Percentiles rank a stretch among this genome's conserved stretches.
phyloP scores from a whole-genome alignment of 2,113 vertebrate species.

The Pardalotus punctatus region DNA sequence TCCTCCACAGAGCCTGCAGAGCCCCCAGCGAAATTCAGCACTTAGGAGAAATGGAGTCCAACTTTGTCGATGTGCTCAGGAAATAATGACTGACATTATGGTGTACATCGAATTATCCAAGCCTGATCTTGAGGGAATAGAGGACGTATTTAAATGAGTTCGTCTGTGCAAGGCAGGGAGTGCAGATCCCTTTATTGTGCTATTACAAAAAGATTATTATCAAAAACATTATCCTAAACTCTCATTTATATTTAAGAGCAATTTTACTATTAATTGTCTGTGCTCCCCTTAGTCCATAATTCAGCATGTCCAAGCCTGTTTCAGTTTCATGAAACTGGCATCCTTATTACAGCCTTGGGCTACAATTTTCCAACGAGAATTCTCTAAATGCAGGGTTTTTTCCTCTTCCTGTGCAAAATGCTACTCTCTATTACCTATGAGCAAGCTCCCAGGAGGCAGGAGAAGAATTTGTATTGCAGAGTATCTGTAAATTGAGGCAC shows the following conservation, averaged over 20 bases:
- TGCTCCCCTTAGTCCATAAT: constrained; percentile 58
- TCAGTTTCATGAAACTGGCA: constrained; percentile 59
- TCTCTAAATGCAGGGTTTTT: constrained; percentile 25
- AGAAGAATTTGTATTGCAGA: constrained; percentile 23
- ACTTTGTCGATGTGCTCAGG: neutral
- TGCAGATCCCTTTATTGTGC: neutral
- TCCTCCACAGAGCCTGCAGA: neutral
- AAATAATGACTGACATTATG: constrained; percentile 3
- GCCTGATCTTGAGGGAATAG: constrained; percentile 8
- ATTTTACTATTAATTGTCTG: constrained; percentile 62
- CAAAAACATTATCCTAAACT: constrained; percentile 57
- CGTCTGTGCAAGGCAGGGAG: neutral
- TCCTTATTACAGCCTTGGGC: constrained; percentile 68
- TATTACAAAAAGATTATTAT: constrained; percentile 46
- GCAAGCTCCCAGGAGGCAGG: neutral
- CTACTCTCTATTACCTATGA: constrained; percentile 15
- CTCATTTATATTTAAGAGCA: constrained; percentile 69
- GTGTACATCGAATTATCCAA: neutral
- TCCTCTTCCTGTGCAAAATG: constrained; percentile 20
- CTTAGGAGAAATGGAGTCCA: constrained; percentile 9
- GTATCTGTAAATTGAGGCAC: constrained; percentile 17
- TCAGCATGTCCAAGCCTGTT: constrained; percentile 40
- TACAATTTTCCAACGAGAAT: constrained; percentile 42
- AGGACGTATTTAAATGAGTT: constrained; percentile 35
- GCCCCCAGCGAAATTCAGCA: constrained; percentile 14